Percentiles rank a stretch among this genome's conserved stretches.
phyloP scores from a whole-genome alignment of 2,888 invertebrate genomes.

The Drosophila anomalata region DNA sequence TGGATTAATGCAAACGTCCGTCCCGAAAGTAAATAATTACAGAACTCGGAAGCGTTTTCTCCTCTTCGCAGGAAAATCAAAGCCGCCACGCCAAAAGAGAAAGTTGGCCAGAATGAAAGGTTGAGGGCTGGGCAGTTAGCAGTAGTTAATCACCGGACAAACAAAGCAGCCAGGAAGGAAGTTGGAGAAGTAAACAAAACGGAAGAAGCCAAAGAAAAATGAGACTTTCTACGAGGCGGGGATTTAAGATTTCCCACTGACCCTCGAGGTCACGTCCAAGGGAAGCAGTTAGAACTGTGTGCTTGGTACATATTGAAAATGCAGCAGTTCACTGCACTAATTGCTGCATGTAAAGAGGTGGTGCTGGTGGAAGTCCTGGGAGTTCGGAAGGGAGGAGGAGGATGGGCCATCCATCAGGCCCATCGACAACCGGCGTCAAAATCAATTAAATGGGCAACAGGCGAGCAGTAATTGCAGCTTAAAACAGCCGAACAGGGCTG shows the following conservation, averaged over 20 bases:
- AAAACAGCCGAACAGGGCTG: constrained; percentile 37
- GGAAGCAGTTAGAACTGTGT: constrained; percentile 13
- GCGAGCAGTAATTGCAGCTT: constrained; percentile 78
- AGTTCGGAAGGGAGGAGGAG: too few relatives aligned
- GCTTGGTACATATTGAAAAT: constrained; percentile 50
- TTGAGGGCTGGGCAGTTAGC: constrained; percentile 41
- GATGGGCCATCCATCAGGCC: constrained; percentile 23
- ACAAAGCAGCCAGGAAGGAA: constrained; percentile 46
- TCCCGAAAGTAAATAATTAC: constrained; percentile 30
- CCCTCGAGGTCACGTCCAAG: constrained; percentile 16
- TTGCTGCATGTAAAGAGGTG: constrained; percentile 53
- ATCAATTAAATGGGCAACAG: constrained; percentile 79
- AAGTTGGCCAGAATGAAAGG: constrained; percentile 18
- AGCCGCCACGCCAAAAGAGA: constrained; percentile 6
- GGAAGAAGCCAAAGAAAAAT: constrained; percentile 44
- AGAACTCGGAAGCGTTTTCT: constrained; percentile 9
- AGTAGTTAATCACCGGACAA: constrained; percentile 73
- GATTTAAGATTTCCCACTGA: constrained; percentile 32
- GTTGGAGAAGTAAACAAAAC: constrained; percentile 35
- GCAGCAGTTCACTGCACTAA: constrained; percentile 65
- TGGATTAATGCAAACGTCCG: constrained; percentile 11
- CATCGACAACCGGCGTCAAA: constrained; percentile 72
- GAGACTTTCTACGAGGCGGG: constrained; percentile 20
- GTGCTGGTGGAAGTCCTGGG: not conserved
- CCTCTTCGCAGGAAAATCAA: constrained; percentile 29